Conservation (phyloP, 1,140 invertebrate species). For the Ericerus pela region DNA sequence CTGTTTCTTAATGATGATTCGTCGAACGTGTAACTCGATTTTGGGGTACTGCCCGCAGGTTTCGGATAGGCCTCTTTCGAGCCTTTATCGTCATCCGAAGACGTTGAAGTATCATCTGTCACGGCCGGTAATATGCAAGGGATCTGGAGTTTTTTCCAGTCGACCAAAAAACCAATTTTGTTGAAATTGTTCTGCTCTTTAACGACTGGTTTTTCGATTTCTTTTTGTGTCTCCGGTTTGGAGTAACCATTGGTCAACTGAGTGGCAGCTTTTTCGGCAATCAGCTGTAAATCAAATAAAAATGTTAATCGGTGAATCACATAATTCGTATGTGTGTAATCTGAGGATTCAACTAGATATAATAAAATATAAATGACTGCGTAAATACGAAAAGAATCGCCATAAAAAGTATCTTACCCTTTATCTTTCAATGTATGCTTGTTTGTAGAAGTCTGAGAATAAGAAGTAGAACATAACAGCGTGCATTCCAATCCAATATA, state of each 20-base stretch:
- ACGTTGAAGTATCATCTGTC: conserved; percentile 1
- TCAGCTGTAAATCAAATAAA: background rate
- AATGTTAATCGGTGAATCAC: too few species aligned
- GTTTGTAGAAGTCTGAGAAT: conserved; percentile 83
- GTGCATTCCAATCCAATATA: conserved; percentile 79
- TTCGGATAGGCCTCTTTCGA: background rate
- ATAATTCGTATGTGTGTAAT: too few species aligned
- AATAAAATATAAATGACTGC: too few species aligned
- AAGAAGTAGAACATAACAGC: conserved; percentile 85
- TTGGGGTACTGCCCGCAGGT: background rate
- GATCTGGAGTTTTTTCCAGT: conserved; percentile 7
- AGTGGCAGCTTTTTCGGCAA: background rate
- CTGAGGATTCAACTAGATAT: too few species aligned
- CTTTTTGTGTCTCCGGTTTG: background rate
- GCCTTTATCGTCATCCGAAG: background rate
- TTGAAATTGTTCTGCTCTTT: background rate
- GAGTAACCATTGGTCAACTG: background rate
- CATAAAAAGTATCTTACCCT: conserved; percentile 8
- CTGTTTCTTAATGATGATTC: conserved; percentile 15
- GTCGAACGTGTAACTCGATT: conserved; percentile 11
- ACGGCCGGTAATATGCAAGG: conserved; percentile 19
- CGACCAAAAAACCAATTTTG: background rate
- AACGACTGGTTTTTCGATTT: background rate
- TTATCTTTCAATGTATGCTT: conserved; percentile 44
- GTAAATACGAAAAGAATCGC: too few species aligned